Conservation (phyloP, 2,113 vertebrate species). For the Orycteropus afer region DNA sequence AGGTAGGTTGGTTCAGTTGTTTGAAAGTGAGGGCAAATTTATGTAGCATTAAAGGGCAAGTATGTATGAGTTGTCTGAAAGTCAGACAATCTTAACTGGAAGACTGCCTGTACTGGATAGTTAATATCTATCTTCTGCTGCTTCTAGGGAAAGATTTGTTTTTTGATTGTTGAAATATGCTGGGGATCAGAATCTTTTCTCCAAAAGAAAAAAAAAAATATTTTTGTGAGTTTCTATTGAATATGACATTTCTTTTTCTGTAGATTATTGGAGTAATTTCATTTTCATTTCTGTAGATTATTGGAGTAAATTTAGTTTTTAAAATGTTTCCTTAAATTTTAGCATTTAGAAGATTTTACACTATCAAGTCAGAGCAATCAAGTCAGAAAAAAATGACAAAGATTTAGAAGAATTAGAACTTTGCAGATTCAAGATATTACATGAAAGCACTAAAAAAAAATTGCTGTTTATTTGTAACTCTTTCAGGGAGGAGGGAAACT, state of each 20-base stretch:
- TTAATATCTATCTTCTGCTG: not conserved
- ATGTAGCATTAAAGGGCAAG: too few relatives aligned
- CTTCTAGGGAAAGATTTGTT: slow-evolving; percentile 13
- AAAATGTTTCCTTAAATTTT: not conserved
- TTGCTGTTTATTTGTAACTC: not conserved
- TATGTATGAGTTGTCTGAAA: too few relatives aligned
- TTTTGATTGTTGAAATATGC: slow-evolving; percentile 2
- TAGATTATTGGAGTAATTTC: not conserved
- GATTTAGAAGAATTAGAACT: not conserved
- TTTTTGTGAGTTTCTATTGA: not conserved
- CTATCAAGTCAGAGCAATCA: not conserved
- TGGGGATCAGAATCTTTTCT: not conserved
- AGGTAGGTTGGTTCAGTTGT: too few relatives aligned
- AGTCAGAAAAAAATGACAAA: not conserved
- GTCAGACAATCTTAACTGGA: too few relatives aligned
- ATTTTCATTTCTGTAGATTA: slow-evolving; percentile 14
- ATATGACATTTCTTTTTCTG: slow-evolving; percentile 4
- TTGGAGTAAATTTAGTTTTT: slow-evolving; percentile 18
- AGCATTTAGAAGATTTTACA: not conserved
- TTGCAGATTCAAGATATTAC: not conserved
- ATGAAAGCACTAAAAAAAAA: not conserved
- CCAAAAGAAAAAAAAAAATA: not conserved
- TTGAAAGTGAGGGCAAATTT: too few relatives aligned
- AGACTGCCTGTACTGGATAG: too few relatives aligned
- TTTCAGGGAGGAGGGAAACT: not conserved